phyloP scores from a whole-genome alignment of 2,888 invertebrate genomes.

The Ctena decussata region DNA sequence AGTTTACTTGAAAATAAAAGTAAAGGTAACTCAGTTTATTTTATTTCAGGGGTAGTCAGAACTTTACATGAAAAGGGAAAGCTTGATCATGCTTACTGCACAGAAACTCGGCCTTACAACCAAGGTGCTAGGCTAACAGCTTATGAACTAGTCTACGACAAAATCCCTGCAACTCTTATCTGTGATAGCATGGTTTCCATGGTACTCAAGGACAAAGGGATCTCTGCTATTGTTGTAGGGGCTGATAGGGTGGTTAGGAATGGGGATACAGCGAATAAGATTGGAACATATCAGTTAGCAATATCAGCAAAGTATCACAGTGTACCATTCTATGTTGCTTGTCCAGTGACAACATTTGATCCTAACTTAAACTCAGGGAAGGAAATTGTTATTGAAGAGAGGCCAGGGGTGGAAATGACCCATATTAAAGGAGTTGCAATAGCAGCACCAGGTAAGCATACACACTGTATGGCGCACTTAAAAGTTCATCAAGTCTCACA shows the following conservation, averaged over 20 bases:
- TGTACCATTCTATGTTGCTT: slow-evolving; percentile 98
- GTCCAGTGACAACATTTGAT: slow-evolving; percentile 96
- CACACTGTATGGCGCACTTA: no score
- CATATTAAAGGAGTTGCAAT: slow-evolving; percentile 95
- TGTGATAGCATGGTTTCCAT: slow-evolving; percentile 98
- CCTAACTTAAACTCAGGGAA: slow-evolving; percentile 92
- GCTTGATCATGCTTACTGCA: slow-evolving; percentile 96
- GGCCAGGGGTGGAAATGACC: slow-evolving; percentile 97
- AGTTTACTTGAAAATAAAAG: no score
- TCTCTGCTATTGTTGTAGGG: slow-evolving; percentile 98
- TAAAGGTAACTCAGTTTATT: no score
- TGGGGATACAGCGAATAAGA: slow-evolving; percentile 99
- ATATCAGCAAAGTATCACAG: slow-evolving; percentile 96
- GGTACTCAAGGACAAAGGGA: slow-evolving; percentile 93
- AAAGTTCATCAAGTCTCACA: no score
- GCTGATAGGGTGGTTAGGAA: slow-evolving; percentile 98
- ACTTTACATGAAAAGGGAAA: slow-evolving; percentile 90
- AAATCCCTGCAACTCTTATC: slow-evolving; percentile 95
- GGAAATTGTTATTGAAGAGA: slow-evolving; percentile 96
- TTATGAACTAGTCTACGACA: slow-evolving; percentile 94
- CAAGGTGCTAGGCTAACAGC: slow-evolving; percentile 96
- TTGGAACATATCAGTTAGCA: slow-evolving; percentile 93
- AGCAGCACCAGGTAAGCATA: slow-evolving; percentile 93
- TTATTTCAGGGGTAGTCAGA: slow-evolving; percentile 92
- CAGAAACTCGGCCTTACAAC: slow-evolving; percentile 99